Base-by-base conservation (phyloP, 2,113 vertebrate species). In the Bubo bubo region DNA sequence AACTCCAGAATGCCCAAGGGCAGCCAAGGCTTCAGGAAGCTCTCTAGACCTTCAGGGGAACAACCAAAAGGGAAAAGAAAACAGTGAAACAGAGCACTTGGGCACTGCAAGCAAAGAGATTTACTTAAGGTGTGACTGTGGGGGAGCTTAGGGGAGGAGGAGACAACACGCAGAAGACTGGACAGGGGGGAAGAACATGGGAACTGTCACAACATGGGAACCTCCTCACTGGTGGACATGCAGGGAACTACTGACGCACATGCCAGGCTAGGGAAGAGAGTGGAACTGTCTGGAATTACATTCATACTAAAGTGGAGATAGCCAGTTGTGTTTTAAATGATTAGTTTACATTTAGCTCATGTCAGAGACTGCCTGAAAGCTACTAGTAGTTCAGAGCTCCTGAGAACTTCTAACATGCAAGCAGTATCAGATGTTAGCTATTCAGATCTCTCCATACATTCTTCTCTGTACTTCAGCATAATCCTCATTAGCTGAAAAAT, bases 121-220 rank as follows among this genome's bases (percentile, higher is more conserved):
- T 37, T 34, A 62, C 35, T 72, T 4, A 12, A 80, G 45, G 10
- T 18, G 6, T 9, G 56, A 50, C 82, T 37, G 4, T 2, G 19
- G 35, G 28, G 41, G 9, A 80, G 26, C 11, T 4, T 9, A 15
- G 8, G 2, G 41, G 12, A 43, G 30, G 43, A 87, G 63, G n/a
- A 32, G 15, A 18, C 12, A 55, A 47, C 21, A 39, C 28, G 22
- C 23, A 52, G 13, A 81, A 77, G 24, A 53, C 7, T 8, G 28
- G 14, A 72, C 15, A 24, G 0, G 0, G 0, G 12, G 10, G 16
- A 76, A 39, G 34, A 53, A 15, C 14, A 43, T 0, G 8, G 67
- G 24, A 79, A 67, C 26, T 39, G 23, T 43, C 43, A 43, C 43
- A 43, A 45, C 43, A 45, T 45, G 43, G 43, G 43, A 45, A 45